Evolutionary conservation across 2,113 vertebrate genomes (phyloP), one percentile per base, ranked within the genome.

Genomic region (Sterna hirundo): DNA sequence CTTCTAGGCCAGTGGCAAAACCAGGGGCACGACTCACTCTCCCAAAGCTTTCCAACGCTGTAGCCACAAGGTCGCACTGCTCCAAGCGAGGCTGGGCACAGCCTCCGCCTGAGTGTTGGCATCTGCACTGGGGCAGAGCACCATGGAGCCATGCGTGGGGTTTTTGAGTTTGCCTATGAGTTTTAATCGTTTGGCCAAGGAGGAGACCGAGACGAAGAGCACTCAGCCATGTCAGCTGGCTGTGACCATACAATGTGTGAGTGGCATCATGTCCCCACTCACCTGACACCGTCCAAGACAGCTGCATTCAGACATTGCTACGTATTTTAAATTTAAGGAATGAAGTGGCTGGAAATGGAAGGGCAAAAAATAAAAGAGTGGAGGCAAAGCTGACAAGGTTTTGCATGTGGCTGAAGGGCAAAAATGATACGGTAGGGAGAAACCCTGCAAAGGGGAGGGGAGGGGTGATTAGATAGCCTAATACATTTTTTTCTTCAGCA

Each of bases 391-490:
- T 83, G 75, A 66, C 42, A 85, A 83, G 42, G 26, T 91, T 94
- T 94, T 72, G 42, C 0, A 1, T 80, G 71, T 80, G 86, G 70
- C 81, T 94, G 86, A 95, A 95, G 95, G 93, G 29, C 81, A 87
- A 86, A 76, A 40, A 94, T 3, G n/a, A 42, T 66, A 54, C 1
- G 11, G 42, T 25, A 60, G 42, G 55, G 58, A 96, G 66, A 94
- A 93, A 61, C 60, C n/a, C 62, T 72, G 62, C 42, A 58, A 69
- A 88, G 49, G 66, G 80, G 88, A 94, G 72, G 38, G 12, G 19
- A 88, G 75, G 62, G 15, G 16, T 90, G 91, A 83, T 93, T 94
- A 93, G 89, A 91, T 55, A 90, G 75, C 84, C 51, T 80, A 91
- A 87, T 70, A 38, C 1, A 2, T 64, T 88, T 96, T 94, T 84